Evolutionary conservation across 2,888 invertebrate genomes (phyloP).

Genomic region (Cyaniris semiargus): DNA sequence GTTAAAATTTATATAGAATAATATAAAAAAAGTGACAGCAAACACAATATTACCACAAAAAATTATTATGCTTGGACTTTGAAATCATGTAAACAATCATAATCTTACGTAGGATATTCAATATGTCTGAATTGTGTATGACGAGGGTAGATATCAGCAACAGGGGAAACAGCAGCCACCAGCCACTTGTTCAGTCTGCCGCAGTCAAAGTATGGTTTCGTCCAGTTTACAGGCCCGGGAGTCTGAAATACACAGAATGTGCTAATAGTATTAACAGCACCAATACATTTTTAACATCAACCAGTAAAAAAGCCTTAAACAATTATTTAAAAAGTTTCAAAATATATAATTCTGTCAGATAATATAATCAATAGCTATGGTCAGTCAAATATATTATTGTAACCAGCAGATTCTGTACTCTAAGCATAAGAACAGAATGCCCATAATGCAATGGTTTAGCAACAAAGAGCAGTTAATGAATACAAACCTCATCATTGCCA

Average conservation of each 20-base stretch:
- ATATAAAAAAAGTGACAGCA: no score
- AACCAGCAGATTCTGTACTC: no score
- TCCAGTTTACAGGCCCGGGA: slow-evolving; percentile 96
- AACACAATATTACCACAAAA: no score
- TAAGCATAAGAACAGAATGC: no score
- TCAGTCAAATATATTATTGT: no score
- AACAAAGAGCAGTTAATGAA: slow-evolving; percentile 2
- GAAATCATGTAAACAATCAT: neutral
- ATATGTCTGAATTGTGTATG: slow-evolving; percentile 96
- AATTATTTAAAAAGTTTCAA: neutral
- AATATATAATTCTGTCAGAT: neutral
- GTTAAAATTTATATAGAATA: no score
- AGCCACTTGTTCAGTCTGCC: slow-evolving; percentile 97
- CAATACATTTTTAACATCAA: neutral
- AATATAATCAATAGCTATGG: no score
- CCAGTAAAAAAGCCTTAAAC: neutral
- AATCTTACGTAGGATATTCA: slow-evolving; percentile 93
- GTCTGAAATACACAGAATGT: slow-evolving; percentile 45
- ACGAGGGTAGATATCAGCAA: slow-evolving; percentile 96
- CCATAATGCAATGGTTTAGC: no score
- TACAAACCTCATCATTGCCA: slow-evolving; percentile 89
- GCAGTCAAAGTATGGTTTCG: slow-evolving; percentile 97
- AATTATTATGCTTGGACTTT: neutral
- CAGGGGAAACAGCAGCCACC: slow-evolving; percentile 95
- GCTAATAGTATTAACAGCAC: no score